A percentile compares a stretch with the other conserved stretches of the same genome.
These are phyloP conservation scores for Lymantria monacha DNA, from an alignment of 2,888 invertebrate species.

Conservation along the genomic window DNA sequence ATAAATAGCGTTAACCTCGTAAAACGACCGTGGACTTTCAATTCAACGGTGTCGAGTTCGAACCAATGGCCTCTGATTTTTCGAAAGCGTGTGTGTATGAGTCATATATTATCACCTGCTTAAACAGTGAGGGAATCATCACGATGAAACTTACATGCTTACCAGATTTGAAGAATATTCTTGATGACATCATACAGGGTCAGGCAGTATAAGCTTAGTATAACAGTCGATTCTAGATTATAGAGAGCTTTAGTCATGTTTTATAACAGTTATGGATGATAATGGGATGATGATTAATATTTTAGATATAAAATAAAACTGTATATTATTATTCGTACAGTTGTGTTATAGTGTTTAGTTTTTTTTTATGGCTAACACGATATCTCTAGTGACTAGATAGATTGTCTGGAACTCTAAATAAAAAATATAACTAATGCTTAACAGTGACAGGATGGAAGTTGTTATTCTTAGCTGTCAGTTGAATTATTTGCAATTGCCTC, in stretches of 20 bases:
- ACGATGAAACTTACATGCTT: background rate
- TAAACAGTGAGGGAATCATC: background rate
- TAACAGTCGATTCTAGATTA: no score
- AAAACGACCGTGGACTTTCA: background rate
- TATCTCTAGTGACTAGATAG: slow-evolving; percentile 13
- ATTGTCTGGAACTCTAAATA: slow-evolving; percentile 29
- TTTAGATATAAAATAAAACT: no score
- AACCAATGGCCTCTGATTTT: background rate
- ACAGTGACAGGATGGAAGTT: slow-evolving; percentile 26
- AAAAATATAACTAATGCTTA: slow-evolving; percentile 19
- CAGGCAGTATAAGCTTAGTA: no score
- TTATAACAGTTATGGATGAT: no score
- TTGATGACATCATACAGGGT: no score
- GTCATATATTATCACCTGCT: background rate
- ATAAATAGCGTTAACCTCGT: background rate
- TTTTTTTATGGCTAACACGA: slow-evolving; percentile 22
- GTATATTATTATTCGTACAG: no score
- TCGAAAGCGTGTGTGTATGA: background rate
- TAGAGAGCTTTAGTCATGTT: no score
- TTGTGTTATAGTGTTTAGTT: background rate
- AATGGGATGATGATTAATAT: no score
- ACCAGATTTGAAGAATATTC: no score
- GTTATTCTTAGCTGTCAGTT: slow-evolving; percentile 21
- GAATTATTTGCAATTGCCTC: no score
- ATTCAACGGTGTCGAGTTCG: background rate